A percentile compares a stretch with the other conserved stretches of the same genome.
Evolutionary conservation across 2,888 invertebrate species (phyloP).

Genomic region (Polyploca ridens): DNA sequence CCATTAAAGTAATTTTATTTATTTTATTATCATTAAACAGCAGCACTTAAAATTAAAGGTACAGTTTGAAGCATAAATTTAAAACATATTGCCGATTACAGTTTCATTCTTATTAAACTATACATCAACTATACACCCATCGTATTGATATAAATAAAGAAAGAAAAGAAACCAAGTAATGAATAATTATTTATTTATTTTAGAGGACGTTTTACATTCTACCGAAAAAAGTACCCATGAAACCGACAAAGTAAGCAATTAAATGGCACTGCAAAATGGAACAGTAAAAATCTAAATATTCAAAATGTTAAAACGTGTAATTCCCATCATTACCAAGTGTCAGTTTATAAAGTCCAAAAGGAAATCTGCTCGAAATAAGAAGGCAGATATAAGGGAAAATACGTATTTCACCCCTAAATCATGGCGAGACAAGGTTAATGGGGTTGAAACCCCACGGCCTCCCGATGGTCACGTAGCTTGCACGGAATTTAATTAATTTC

Average conservation of each 20-base stretch:
- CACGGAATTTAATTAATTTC: constrained; percentile 76
- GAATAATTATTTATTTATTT: no score
- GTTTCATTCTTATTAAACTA: no score
- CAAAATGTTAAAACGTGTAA: constrained; percentile 34
- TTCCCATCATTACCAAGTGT: constrained; percentile 65
- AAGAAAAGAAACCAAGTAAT: no score
- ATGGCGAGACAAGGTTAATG: constrained; percentile 81
- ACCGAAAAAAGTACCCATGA: not conserved
- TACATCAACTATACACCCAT: no score
- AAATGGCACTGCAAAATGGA: not conserved
- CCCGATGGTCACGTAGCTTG: constrained; percentile 74
- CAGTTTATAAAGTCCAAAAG: constrained; percentile 66
- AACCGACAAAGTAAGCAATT: not conserved
- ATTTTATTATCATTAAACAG: no score
- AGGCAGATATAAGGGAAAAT: constrained; percentile 65
- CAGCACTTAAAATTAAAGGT: no score
- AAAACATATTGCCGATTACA: no score
- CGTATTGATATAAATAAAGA: no score
- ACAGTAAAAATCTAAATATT: not conserved
- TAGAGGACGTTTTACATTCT: not conserved
- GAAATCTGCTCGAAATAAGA: constrained; percentile 69
- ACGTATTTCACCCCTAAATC: constrained; percentile 77
- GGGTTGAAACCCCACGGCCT: constrained; percentile 73
- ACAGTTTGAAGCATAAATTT: no score
- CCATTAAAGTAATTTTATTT: not conserved